Evolutionary conservation across 2,888 invertebrate species (phyloP).

Genomic region (Andricus curvator): DNA sequence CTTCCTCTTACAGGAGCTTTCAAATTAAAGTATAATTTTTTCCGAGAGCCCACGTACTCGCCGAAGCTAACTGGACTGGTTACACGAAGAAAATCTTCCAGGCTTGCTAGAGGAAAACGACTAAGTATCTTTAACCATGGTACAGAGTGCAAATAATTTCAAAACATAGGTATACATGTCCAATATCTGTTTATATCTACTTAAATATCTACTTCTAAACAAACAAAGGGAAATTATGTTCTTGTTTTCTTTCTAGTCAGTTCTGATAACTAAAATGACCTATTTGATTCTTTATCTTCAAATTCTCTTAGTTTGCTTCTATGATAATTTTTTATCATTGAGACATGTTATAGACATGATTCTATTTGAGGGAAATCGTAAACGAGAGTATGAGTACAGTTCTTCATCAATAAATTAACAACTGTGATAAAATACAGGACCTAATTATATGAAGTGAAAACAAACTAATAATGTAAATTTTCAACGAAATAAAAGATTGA

Average conservation of each 20-base stretch:
- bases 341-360: neutral
- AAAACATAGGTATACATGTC: neutral
- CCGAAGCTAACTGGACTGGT: slow-evolving; percentile 62
- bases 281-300: too few species aligned
- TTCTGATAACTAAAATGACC: too few species aligned
- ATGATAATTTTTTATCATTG: too few species aligned
- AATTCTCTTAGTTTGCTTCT: too few species aligned
- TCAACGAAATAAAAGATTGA: neutral
- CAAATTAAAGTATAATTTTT: slow-evolving; percentile 74
- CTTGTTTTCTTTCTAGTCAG: too few species aligned
- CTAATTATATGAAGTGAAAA: neutral
- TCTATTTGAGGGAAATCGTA: neutral
- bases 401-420: neutral
- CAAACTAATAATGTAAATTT: neutral
- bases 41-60: slow-evolving; percentile 65
- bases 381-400: neutral
- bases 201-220: too few species aligned
- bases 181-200: too few species aligned
- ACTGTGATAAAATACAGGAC: neutral
- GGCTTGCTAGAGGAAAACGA: neutral
- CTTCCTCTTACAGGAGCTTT: slow-evolving; percentile 66
- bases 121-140: neutral
- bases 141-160: neutral
- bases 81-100: slow-evolving; percentile 1
- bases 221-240: too few species aligned